These are phyloP conservation scores for Malurus alboscapulatus DNA, from an alignment of 2,113 vertebrate genomes.

Conservation along the genomic window DNA sequence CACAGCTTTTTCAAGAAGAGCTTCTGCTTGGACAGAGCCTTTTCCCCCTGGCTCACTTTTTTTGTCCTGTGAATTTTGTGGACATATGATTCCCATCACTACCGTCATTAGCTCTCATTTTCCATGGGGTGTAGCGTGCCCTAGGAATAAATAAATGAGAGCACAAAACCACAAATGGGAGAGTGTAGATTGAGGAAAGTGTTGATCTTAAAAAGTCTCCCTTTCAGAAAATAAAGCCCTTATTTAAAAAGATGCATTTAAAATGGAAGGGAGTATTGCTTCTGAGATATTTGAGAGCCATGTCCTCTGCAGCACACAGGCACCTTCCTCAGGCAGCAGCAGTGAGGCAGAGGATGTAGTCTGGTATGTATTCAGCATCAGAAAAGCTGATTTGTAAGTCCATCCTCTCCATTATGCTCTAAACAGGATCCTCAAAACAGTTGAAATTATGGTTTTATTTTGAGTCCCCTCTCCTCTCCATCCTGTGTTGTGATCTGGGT, in stretches of 20 bases:
- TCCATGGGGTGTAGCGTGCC: neutral
- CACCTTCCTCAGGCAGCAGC: neutral
- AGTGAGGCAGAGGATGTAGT: neutral
- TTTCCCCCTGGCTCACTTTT: neutral
- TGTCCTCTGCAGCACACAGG: neutral
- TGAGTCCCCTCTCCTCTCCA: neutral
- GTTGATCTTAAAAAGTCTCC: neutral
- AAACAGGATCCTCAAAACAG: neutral
- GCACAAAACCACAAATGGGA: neutral
- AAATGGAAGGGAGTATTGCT: neutral
- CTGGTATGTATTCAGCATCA: neutral
- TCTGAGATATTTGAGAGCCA: neutral
- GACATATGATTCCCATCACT: accelerated
- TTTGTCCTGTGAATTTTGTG: neutral
- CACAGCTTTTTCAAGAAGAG: neutral
- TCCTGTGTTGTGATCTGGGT: accelerated
- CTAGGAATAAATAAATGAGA: neutral
- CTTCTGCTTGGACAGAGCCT: neutral
- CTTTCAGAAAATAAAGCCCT: neutral
- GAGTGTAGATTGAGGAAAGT: neutral
- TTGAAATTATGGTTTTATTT: neutral
- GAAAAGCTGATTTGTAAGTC: neutral
- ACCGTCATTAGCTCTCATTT: neutral
- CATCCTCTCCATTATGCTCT: neutral
- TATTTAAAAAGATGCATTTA: neutral